These are phyloP conservation scores for Drosophila sulfurigaster DNA, from an alignment of 1,140 invertebrate species.

Conservation along the genomic window DNA sequence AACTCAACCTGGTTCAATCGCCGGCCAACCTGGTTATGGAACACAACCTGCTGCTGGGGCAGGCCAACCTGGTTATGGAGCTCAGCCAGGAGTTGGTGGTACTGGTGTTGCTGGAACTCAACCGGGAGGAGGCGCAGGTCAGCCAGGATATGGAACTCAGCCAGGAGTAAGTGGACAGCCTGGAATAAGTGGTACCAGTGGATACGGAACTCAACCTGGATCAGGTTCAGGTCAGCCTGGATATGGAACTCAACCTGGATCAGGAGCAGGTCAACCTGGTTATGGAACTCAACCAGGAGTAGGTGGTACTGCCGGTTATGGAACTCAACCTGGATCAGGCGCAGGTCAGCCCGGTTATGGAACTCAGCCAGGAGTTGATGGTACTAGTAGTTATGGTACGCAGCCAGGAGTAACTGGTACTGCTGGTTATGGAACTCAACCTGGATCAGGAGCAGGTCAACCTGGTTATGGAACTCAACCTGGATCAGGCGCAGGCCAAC, in stretches of 20 bases:
- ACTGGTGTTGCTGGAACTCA: slow-evolving; percentile 5
- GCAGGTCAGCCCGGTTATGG: slow-evolving; percentile 20
- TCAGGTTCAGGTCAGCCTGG: slow-evolving; percentile 13
- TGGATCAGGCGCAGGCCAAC: slow-evolving; percentile 19
- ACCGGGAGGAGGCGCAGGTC: slow-evolving; percentile 14
- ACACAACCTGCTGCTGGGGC: slow-evolving; percentile 7
- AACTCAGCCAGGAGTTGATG: too few relatives aligned
- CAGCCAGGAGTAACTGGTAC: slow-evolving; percentile 8
- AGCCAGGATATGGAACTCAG: slow-evolving; percentile 12
- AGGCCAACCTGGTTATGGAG: slow-evolving; percentile 15
- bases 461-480: slow-evolving; percentile 13
- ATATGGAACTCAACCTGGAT: neutral
- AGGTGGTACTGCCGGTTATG: slow-evolving; percentile 15
- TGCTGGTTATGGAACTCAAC: slow-evolving; percentile 20
- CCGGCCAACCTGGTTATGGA: slow-evolving; percentile 16
- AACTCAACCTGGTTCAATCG: slow-evolving; percentile 3
- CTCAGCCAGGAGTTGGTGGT: slow-evolving; percentile 4
- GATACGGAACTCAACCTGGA: slow-evolving; percentile 7
- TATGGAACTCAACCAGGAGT: slow-evolving; percentile 10
- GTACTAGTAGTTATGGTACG: slow-evolving; percentile 16
- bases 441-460: slow-evolving; percentile 29
- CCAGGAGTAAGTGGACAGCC: slow-evolving; percentile 6
- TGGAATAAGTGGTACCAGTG: neutral
- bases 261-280: too few relatives aligned
- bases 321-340: slow-evolving; percentile 24